Conservation (phyloP, 2,888 invertebrate species). For the Troides helena region DNA sequence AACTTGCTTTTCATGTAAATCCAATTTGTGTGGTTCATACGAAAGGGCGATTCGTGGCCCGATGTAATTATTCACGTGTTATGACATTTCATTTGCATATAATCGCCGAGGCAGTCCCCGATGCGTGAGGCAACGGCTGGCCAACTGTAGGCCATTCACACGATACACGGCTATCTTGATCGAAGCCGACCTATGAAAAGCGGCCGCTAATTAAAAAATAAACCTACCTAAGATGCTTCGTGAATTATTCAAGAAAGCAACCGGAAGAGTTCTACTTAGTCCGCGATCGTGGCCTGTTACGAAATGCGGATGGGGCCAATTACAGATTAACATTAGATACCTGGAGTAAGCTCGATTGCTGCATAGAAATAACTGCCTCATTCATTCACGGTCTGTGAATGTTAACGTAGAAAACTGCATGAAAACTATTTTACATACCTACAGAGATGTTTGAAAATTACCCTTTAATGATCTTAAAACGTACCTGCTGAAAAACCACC, state of each 20-base stretch:
- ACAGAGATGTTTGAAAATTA: not conserved
- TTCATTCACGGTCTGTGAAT: not conserved
- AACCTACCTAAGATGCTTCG: constrained; percentile 67
- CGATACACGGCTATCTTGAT: constrained; percentile 74
- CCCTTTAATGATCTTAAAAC: not conserved
- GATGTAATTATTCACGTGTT: constrained; percentile 79
- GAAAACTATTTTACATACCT: not conserved
- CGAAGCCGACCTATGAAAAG: constrained; percentile 74
- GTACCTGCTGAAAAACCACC: too few relatives aligned
- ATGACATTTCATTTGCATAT: constrained; percentile 80
- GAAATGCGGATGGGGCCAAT: constrained; percentile 39
- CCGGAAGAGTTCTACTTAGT: constrained; percentile 62
- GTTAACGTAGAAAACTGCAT: not conserved
- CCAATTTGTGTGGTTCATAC: constrained; percentile 73
- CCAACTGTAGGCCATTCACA: constrained; percentile 76
- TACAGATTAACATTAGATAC: constrained; percentile 31
- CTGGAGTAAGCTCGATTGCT: constrained; percentile 18
- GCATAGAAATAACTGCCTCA: constrained; percentile 22
- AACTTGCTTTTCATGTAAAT: constrained; percentile 76
- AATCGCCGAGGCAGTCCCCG: constrained; percentile 70
- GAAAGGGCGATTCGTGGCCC: constrained; percentile 76
- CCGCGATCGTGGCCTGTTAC: constrained; percentile 43
- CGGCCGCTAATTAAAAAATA: constrained; percentile 78
- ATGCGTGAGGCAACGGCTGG: constrained; percentile 72
- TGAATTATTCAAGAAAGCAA: constrained; percentile 64